Evolutionary conservation across 2,797 vertebrate species (phyloP).

Genomic region (Chaunax sp.): DNA sequence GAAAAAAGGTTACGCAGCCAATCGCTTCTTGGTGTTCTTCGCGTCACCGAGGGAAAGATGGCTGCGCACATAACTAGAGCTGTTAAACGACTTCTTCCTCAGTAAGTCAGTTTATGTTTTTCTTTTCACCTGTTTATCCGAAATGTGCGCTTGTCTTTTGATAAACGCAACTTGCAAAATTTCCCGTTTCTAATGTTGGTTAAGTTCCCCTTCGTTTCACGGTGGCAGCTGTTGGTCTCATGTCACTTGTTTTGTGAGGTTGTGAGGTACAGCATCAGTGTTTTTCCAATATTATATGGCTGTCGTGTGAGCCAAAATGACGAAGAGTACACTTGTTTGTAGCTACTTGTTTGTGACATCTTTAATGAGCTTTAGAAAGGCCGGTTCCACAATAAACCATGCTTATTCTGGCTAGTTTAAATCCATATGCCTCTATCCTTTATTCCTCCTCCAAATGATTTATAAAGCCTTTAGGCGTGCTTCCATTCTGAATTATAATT

Average conservation of each 20-base stretch:
- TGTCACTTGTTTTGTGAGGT: not conserved
- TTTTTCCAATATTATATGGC: not conserved
- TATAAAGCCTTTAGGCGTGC: too few species aligned
- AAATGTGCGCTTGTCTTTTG: accelerated
- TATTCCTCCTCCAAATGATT: too few species aligned
- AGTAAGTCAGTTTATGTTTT: slow-evolving; percentile 76
- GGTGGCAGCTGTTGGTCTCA: not conserved
- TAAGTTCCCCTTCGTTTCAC: not conserved
- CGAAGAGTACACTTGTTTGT: not conserved
- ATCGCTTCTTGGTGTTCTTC: slow-evolving; percentile 36
- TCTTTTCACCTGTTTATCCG: not conserved
- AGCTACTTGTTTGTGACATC: not conserved
- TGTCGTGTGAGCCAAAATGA: not conserved
- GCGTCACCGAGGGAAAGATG: slow-evolving; percentile 74
- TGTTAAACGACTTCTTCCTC: slow-evolving; percentile 58
- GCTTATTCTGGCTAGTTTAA: too few species aligned
- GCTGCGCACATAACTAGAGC: slow-evolving; percentile 73
- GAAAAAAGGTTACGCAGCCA: slow-evolving; percentile 55
- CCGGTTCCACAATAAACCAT: too few species aligned
- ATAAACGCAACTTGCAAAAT: accelerated
- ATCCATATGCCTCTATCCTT: too few species aligned
- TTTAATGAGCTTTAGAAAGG: not conserved
- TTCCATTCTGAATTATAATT: too few species aligned
- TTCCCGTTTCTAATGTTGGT: not conserved
- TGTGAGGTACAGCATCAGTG: not conserved